A percentile compares a stretch with the other conserved stretches of the same genome.
Conservation (phyloP, 2,113 vertebrate species). For the Raja brachyura region DNA sequence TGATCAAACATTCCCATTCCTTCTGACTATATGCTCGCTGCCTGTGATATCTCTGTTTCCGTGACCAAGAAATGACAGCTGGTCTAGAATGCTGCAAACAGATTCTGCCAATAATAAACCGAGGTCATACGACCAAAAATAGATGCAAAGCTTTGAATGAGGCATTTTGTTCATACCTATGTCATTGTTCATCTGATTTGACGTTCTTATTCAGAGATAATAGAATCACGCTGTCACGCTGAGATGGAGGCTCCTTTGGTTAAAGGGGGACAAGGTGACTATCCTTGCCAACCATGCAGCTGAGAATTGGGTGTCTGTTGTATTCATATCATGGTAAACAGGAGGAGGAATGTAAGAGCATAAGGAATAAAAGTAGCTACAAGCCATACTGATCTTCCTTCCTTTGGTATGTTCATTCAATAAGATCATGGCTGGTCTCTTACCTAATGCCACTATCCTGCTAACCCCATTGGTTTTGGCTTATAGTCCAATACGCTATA, state of each 20-base stretch:
- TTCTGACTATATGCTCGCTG: neutral
- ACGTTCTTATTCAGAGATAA: neutral
- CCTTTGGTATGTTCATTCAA: too few relatives aligned
- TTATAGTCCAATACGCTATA: too few relatives aligned
- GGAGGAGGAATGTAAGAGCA: too few relatives aligned
- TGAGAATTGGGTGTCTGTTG: too few relatives aligned
- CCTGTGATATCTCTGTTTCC: constrained; percentile 10
- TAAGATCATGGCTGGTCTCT: too few relatives aligned
- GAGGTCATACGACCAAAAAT: constrained; percentile 18
- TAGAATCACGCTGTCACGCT: neutral
- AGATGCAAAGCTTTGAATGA: neutral
- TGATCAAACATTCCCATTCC: neutral
- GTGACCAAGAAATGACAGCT: constrained; percentile 32
- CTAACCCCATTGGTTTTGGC: too few relatives aligned
- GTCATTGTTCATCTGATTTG: neutral
- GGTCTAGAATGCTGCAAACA: neutral
- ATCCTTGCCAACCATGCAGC: too few relatives aligned
- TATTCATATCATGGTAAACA: too few relatives aligned
- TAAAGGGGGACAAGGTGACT: too few relatives aligned
- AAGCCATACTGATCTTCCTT: too few relatives aligned
- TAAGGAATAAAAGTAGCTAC: too few relatives aligned
- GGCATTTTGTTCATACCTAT: constrained; percentile 15
- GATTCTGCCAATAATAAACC: neutral
- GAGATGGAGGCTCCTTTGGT: neutral
- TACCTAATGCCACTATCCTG: too few relatives aligned